Evolutionary conservation across 2,888 invertebrate species (phyloP).

Genomic region (Leptopilina myrica): DNA sequence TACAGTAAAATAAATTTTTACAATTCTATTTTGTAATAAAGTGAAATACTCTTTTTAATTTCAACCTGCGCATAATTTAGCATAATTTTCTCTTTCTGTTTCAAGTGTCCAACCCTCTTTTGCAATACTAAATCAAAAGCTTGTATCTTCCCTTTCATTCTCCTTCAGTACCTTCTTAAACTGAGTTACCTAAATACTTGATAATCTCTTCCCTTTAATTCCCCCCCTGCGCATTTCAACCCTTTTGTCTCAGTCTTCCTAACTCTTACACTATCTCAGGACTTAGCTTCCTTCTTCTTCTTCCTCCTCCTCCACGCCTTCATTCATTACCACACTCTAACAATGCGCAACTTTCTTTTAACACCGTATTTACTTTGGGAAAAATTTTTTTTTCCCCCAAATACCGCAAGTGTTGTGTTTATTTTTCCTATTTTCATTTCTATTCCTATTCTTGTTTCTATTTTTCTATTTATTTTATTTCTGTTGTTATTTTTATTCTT

Average conservation of each 20-base stretch:
- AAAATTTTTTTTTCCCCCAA: neutral
- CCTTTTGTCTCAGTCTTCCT: conserved; percentile 20
- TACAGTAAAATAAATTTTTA: neutral
- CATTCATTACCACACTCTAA: neutral
- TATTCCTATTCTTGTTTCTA: too few species aligned
- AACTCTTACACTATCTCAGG: conserved; percentile 14
- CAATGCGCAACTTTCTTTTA: neutral
- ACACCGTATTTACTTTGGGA: neutral
- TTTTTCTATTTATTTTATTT: too few species aligned
- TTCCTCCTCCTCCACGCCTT: neutral
- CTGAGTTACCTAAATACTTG: conserved; percentile 36
- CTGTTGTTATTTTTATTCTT: too few species aligned
- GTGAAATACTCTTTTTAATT: neutral
- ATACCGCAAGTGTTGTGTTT: neutral
- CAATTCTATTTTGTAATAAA: neutral
- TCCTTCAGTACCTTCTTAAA: conserved; percentile 16
- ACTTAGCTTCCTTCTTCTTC: neutral
- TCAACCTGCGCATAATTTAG: neutral
- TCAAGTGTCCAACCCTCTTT: neutral
- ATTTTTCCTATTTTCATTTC: too few species aligned
- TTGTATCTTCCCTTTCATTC: conserved; percentile 3
- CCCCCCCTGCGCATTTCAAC: neutral
- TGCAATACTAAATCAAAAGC: conserved; percentile 13
- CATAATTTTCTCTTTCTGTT: neutral
- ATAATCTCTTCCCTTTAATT: conserved; percentile 14